These are phyloP conservation scores for Oreortyx pictus DNA, from an alignment of 2,797 vertebrate genomes.

Conservation along the genomic window DNA sequence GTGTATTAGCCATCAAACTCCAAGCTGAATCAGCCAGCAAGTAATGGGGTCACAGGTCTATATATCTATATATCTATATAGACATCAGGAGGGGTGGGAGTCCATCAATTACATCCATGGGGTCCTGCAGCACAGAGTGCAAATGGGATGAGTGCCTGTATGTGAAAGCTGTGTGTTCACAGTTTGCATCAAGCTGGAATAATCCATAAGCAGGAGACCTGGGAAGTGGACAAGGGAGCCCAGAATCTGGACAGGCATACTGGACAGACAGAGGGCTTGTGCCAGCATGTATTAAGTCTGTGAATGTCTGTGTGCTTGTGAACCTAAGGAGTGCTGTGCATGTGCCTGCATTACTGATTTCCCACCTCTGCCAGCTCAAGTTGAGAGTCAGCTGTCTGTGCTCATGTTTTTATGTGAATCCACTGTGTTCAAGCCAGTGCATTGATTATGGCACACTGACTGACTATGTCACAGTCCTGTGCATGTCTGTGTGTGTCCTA, in stretches of 20 bases:
- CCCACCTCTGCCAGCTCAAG: too few species aligned
- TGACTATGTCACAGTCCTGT: not conserved
- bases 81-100: too few species aligned
- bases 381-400: not conserved
- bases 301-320: too few species aligned
- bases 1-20: not conserved
- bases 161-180: not conserved
- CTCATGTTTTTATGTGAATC: not conserved
- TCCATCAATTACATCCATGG: not conserved
- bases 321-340: too few species aligned
- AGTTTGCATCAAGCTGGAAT: not conserved
- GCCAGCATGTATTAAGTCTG: not conserved
- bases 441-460: not conserved
- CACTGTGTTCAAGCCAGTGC: not conserved
- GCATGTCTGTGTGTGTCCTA: not conserved
- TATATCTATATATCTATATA: too few species aligned
- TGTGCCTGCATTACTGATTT: too few species aligned
- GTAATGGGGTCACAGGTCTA: not conserved
- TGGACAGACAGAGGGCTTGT: not conserved
- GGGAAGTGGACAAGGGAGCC: fast-evolving
- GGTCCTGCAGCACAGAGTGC: not conserved
- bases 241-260: not conserved
- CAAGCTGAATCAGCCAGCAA: not conserved
- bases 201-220: not conserved
- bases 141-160: not conserved